Base-by-base conservation (phyloP, 2,888 invertebrate species). In the Lagria hirta region DNA sequence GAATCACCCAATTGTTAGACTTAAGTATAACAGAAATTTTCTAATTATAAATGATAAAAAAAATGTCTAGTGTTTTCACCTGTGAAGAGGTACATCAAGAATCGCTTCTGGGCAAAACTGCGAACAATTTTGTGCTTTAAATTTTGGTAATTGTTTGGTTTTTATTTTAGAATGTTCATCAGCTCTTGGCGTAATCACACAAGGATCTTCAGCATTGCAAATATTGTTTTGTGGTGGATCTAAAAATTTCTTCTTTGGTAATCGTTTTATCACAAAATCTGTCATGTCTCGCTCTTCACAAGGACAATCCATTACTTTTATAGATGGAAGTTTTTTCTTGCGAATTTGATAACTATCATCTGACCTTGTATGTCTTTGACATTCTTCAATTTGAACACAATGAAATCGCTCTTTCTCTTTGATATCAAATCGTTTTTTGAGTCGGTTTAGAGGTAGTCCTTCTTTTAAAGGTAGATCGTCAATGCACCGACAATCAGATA, bases 81-180 rank as follows among this genome's bases (percentile, higher is more conserved):
- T 36, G 2, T 27, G 11, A 10, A 50, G 22, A 1, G 28, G 12
- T 2, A 34, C 46, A 14, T 18, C 22, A 10, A 15, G 22, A 18
- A 37, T 13, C 32, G 11, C 43, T 15, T 6, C 15, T 12, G 34
- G n/a, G 15, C 28, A 34, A 5, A 45, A 11, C 22, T 51, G 47
- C 12, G 34, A 34, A 35, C 52, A 55, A 33, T 43, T 29, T 11
- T 30, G 33, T 13, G 28, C n/a, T 24, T 32, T 21, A 7, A 53
- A 17, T 38, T 46, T 44, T 6, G 52, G 55, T 21, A 55, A 30
- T 30, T 29, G 28, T 34, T 51, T 54, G 10, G 18, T 32, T 14
- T 33, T 3, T 11, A 41, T 23, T 18, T 35, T 38, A 14, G 44
- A 11, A 6, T 23, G 22, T n/a, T 21, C 33, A 24, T 52, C 52